Evolutionary conservation across 2,113 vertebrate species (phyloP).

Genomic region (Leptodactylus fuscus): DNA sequence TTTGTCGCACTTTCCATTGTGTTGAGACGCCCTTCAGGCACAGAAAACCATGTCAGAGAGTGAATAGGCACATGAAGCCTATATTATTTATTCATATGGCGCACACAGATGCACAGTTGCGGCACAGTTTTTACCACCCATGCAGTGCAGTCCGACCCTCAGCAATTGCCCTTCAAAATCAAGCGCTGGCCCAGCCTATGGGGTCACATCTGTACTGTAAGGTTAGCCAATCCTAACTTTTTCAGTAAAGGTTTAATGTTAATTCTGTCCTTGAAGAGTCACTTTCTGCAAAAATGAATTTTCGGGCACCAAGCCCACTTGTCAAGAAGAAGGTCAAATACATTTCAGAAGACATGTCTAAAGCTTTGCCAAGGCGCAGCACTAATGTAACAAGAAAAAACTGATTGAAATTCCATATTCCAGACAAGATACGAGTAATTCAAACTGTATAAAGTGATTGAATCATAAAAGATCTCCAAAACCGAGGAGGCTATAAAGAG

Average conservation of each 20-base stretch:
- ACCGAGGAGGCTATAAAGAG: not conserved
- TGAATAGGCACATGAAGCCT: too few species aligned
- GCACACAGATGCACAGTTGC: too few species aligned
- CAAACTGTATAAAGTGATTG: constrained; percentile 27
- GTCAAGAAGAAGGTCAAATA: constrained; percentile 12
- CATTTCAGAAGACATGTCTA: constrained; percentile 5
- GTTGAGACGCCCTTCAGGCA: too few species aligned
- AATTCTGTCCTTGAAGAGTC: constrained; percentile 35
- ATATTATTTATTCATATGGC: too few species aligned
- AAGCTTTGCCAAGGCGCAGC: constrained; percentile 19
- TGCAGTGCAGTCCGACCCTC: too few species aligned
- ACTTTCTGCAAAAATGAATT: constrained; percentile 2
- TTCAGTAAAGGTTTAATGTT: not conserved
- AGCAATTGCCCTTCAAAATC: too few species aligned
- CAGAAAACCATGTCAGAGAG: too few species aligned
- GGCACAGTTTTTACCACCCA: too few species aligned
- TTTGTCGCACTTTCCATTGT: too few species aligned
- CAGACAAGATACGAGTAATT: constrained; percentile 22
- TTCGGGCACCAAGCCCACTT: not conserved
- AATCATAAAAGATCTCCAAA: constrained; percentile 29
- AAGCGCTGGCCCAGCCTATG: too few species aligned
- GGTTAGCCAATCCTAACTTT: not conserved
- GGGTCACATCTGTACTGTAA: too few species aligned
- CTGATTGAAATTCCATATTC: constrained; percentile 49
- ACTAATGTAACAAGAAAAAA: constrained; percentile 4